Conservation (phyloP, 1,140 invertebrate genomes). For the Yoshiicerus persimilis region DNA sequence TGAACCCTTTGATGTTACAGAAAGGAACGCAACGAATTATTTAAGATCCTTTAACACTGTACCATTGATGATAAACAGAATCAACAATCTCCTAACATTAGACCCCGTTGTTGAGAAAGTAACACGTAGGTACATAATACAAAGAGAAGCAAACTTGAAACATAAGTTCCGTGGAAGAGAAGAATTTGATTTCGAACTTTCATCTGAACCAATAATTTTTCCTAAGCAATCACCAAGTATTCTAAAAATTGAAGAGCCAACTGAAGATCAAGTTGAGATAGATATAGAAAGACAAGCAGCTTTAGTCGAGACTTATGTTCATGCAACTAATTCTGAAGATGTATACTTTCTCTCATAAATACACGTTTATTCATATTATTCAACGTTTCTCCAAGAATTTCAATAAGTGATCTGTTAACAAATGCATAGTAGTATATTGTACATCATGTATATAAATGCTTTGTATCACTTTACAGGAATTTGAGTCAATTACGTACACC, state of each 20-base stretch:
- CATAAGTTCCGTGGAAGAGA: background rate
- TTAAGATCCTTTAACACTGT: background rate
- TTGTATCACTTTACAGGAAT: background rate
- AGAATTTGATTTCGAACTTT: background rate
- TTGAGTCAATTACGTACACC: background rate
- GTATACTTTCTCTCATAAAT: background rate
- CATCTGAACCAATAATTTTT: background rate
- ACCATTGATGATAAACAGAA: background rate
- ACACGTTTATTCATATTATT: no score
- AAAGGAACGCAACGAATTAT: background rate
- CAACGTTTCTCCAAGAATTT: no score
- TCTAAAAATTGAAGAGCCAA: background rate
- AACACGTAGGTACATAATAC: background rate
- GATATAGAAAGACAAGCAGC: background rate
- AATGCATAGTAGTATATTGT: no score
- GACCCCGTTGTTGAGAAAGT: background rate
- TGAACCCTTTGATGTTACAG: background rate
- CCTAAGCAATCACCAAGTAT: background rate
- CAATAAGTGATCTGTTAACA: no score
- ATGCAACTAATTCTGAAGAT: background rate
- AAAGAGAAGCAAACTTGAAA: background rate
- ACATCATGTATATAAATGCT: background rate
- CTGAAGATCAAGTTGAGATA: background rate
- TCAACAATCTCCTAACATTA: background rate
- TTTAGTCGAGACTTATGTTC: background rate